Evolutionary conservation across 37 sponge, comb jelly and placozoan genomes (phyloP).

Genomic region (Amphimedon queenslandica): DNA sequence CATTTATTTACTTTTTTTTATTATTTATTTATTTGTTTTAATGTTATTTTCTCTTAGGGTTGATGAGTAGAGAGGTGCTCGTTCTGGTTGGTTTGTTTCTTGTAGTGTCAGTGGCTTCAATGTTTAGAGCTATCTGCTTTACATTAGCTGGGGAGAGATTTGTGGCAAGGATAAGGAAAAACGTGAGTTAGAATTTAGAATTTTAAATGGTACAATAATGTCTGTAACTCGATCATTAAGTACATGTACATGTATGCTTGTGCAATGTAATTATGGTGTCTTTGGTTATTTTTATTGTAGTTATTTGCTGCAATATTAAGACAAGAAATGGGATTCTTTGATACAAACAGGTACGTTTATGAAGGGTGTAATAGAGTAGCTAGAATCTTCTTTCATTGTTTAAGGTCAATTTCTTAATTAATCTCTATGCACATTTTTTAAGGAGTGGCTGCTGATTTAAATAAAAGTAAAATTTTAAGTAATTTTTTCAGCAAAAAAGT

Average conservation of each 20-base stretch:
- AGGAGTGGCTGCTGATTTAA: too few species aligned
- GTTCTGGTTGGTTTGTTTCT: constrained; percentile 58
- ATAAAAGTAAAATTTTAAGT: too few species aligned
- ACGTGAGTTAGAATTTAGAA: constrained; percentile 29
- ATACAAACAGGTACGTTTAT: constrained; percentile 55
- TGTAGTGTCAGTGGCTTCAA: constrained; percentile 38
- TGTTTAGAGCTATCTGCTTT: constrained; percentile 59
- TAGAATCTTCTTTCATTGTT: neutral
- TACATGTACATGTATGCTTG: too few species aligned
- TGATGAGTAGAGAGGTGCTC: constrained; percentile 51
- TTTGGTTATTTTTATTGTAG: constrained; percentile 33
- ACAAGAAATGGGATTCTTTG: constrained; percentile 89
- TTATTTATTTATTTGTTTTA: neutral
- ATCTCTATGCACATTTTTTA: too few species aligned
- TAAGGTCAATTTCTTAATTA: too few species aligned
- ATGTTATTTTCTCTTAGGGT: constrained; percentile 6
- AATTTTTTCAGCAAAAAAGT: too few species aligned
- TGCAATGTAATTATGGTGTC: neutral
- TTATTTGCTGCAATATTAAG: constrained; percentile 64
- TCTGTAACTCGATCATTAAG: neutral
- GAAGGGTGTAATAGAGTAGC: neutral
- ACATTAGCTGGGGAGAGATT: constrained; percentile 70
- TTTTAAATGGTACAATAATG: neutral
- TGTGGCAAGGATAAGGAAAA: constrained; percentile 67
- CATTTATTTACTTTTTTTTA: neutral